Percentiles rank a stretch among this genome's conserved stretches.
Conservation (phyloP, 1,140 invertebrate species). For the Drosophila sechellia region DNA sequence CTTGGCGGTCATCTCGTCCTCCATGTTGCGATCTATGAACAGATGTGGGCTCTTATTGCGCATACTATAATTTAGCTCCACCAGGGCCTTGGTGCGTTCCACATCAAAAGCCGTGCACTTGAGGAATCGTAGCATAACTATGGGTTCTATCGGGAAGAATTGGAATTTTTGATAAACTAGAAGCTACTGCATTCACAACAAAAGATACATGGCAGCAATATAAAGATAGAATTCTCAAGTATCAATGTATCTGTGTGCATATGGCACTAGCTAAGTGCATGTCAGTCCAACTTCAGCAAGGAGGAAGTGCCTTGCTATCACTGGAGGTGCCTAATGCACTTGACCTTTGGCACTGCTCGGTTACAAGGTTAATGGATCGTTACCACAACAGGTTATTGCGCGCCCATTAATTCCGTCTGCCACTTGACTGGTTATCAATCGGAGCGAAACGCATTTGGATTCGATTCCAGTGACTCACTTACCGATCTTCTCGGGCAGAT, state of each 20-base stretch:
- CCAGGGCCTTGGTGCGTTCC: conserved; percentile 86
- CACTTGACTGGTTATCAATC: conserved; percentile 37
- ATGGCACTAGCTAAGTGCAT: too few relatives aligned
- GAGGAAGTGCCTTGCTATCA: not conserved
- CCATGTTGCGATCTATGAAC: conserved; percentile 88
- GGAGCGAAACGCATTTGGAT: conserved; percentile 6
- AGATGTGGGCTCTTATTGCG: conserved; percentile 88
- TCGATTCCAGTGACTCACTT: conserved; percentile 18
- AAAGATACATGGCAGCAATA: too few relatives aligned
- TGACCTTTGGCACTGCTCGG: conserved; percentile 18
- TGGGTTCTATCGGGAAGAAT: conserved; percentile 42
- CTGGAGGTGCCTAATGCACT: not conserved
- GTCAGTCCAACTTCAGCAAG: not conserved
- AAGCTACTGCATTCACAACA: too few relatives aligned
- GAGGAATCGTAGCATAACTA: conserved; percentile 66
- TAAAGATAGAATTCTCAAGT: too few relatives aligned
- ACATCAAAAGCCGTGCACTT: conserved; percentile 85
- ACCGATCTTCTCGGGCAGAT: conserved; percentile 75
- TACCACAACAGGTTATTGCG: conserved; percentile 22
- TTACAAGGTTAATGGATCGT: conserved; percentile 26
- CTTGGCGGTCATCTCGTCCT: conserved; percentile 85
- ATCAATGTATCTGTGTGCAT: too few relatives aligned
- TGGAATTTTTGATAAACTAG: too few relatives aligned
- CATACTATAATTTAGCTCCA: conserved; percentile 88
- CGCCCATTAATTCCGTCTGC: conserved; percentile 12